A percentile compares a stretch with the other conserved stretches of the same genome.
phyloP scores from a whole-genome alignment of 2,113 vertebrate species.

The Myxocyprinus asiaticus region DNA sequence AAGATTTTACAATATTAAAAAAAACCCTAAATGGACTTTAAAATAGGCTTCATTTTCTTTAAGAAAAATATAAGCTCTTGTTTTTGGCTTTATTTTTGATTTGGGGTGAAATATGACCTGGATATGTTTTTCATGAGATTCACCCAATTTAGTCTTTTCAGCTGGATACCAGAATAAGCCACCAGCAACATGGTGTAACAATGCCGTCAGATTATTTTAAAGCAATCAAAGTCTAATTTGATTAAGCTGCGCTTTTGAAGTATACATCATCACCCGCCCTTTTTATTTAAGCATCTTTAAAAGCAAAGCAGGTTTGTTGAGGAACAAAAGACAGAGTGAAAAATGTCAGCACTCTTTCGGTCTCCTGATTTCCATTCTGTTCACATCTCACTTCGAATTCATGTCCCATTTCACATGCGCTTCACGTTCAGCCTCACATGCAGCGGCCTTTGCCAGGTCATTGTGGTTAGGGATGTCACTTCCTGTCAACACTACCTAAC shows the following conservation, averaged over 20 bases:
- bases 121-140: background rate
- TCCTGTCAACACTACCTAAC: conserved; percentile 77
- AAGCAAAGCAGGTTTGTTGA: background rate
- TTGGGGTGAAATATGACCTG: background rate
- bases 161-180: background rate
- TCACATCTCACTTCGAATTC: conserved; percentile 67
- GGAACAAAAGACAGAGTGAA: conserved; percentile 61
- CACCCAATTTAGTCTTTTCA: conserved; percentile 17
- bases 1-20: background rate
- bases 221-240: conserved; percentile 51
- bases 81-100: too few species aligned
- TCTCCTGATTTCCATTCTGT: conserved; percentile 64
- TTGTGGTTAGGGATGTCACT: conserved; percentile 75
- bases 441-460: conserved; percentile 67
- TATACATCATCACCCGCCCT: conserved; percentile 42
- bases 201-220: conserved; percentile 35
- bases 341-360: conserved; percentile 59
- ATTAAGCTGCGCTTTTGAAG: conserved; percentile 49
- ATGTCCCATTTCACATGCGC: conserved; percentile 68
- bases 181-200: background rate
- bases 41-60: too few species aligned
- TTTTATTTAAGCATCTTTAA: background rate
- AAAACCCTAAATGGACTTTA: background rate
- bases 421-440: conserved; percentile 70
- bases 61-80: too few species aligned